Conservation (phyloP, 1,140 invertebrate genomes). For the Hormaphis cornu region DNA sequence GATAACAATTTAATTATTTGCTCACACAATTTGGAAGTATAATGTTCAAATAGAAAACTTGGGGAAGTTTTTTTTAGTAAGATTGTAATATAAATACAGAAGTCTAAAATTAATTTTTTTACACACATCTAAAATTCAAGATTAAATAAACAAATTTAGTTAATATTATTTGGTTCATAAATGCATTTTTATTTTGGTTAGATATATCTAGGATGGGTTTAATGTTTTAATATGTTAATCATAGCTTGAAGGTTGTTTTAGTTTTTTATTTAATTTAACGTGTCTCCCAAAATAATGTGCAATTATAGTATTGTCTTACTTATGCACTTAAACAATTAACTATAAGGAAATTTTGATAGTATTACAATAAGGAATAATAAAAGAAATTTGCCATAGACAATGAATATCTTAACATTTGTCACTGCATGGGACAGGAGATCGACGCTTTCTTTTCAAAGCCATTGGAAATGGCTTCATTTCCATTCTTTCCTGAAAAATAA, state of each 20-base stretch:
- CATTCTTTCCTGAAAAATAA: constrained; percentile 13
- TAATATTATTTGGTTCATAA: not conserved
- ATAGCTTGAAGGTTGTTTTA: not conserved
- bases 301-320: not conserved
- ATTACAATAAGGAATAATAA: constrained; percentile 18
- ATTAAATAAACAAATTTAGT: not conserved
- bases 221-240: not conserved
- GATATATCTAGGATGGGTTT: not conserved
- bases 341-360: constrained; percentile 12
- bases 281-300: not conserved
- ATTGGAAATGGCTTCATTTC: not conserved
- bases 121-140: not conserved
- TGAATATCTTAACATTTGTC: constrained; percentile 11
- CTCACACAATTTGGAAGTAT: too few species aligned
- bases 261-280: not conserved
- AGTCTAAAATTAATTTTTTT: too few species aligned
- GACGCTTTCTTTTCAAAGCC: constrained; percentile 13
- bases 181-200: constrained; percentile 2
- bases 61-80: too few species aligned
- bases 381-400: not conserved
- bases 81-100: too few species aligned
- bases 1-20: too few species aligned
- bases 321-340: constrained; percentile 23
- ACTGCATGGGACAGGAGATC: not conserved
- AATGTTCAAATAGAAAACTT: too few species aligned